These are phyloP conservation scores for Eledone cirrhosa DNA, from an alignment of 2,888 invertebrate species.

Conservation along the genomic window DNA sequence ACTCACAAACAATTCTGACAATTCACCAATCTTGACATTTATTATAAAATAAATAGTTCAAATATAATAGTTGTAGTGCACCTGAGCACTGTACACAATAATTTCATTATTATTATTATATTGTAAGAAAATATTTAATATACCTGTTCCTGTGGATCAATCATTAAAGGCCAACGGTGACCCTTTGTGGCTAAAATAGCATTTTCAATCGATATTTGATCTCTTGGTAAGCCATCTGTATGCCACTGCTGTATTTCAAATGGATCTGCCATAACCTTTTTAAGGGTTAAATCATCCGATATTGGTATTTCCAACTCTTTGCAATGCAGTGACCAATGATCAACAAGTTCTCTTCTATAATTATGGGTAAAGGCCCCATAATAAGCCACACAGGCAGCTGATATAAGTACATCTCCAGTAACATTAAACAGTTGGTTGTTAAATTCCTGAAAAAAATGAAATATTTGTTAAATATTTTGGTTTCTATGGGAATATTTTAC, in stretches of 20 bases:
- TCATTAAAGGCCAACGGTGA: slow-evolving; percentile 68
- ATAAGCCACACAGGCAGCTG: slow-evolving; percentile 68
- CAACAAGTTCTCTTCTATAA: slow-evolving; percentile 70
- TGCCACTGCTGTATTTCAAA: slow-evolving; percentile 74
- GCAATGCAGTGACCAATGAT: slow-evolving; percentile 77
- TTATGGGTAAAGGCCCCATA: slow-evolving; percentile 67
- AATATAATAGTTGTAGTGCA: too few species aligned
- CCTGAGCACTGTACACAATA: too few species aligned
- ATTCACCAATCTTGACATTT: too few species aligned
- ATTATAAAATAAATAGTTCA: too few species aligned
- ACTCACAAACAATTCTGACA: too few species aligned
- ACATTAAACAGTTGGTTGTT: slow-evolving; percentile 65
- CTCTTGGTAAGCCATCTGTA: slow-evolving; percentile 66
- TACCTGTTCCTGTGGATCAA: slow-evolving; percentile 68
- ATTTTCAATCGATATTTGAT: slow-evolving; percentile 67
- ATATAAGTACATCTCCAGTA: slow-evolving; percentile 67
- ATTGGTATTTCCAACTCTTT: slow-evolving; percentile 76
- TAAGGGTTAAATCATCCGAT: slow-evolving; percentile 75
- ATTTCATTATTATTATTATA: too few species aligned
- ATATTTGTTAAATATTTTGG: neutral
- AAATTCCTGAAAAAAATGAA: slow-evolving; percentile 51
- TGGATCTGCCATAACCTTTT: slow-evolving; percentile 64
- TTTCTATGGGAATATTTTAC: too few species aligned
- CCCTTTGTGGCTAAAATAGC: slow-evolving; percentile 67
- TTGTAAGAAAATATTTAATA: neutral